A percentile compares a stretch with the other conserved stretches of the same genome.
Evolutionary conservation across 2,113 vertebrate species (phyloP).

Genomic region (Mionectes macconnelli): DNA sequence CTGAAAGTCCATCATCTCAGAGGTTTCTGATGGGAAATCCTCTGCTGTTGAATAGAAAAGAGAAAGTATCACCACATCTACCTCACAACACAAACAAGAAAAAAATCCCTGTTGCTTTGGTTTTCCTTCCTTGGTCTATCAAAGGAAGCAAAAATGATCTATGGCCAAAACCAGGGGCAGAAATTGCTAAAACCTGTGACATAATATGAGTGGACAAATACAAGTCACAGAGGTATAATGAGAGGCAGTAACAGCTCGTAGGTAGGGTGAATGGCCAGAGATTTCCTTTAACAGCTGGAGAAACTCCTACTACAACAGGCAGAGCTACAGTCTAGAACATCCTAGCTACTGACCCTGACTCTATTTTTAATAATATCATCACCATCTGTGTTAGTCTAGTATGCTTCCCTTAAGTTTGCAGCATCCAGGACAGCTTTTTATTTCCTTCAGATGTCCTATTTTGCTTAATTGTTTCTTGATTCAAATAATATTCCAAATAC

Average conservation of each 20-base stretch:
- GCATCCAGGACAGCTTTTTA: not conserved
- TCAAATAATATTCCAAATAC: not conserved
- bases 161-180: not conserved
- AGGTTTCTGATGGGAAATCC: not conserved
- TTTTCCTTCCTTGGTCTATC: not conserved
- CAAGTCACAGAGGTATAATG: not conserved
- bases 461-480: not conserved
- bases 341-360: rapidly evolving
- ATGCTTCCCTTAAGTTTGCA: not conserved
- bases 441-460: not conserved
- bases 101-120: not conserved
- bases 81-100: not conserved
- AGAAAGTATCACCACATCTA: not conserved
- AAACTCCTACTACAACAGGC: not conserved
- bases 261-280: not conserved
- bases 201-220: not conserved
- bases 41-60: not conserved
- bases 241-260: not conserved
- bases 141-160: not conserved
- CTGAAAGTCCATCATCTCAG: not conserved
- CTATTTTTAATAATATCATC: not conserved
- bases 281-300: not conserved
- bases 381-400: not conserved
- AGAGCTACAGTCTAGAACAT: rapidly evolving
- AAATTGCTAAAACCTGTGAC: not conserved